phyloP scores from a whole-genome alignment of 2,888 invertebrate genomes.

The Chesias legatella region DNA sequence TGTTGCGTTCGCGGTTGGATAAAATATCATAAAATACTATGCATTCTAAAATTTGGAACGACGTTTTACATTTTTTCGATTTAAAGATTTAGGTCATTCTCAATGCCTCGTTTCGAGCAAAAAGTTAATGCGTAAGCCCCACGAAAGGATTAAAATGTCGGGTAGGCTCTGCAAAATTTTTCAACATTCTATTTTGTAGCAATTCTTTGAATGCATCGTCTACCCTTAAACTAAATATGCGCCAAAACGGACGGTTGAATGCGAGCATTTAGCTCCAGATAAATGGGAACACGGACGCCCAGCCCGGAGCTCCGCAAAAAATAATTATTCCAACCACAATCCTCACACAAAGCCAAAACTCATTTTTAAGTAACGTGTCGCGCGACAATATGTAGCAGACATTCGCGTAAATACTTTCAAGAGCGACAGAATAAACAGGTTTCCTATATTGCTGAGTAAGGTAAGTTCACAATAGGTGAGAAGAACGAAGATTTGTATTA shows the following conservation, averaged over 20 bases:
- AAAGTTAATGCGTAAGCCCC: too few relatives aligned
- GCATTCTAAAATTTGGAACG: too few relatives aligned
- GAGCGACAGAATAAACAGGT: constrained; percentile 20
- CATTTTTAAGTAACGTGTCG: constrained; percentile 47
- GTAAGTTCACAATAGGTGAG: constrained; percentile 19
- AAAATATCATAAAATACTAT: too few relatives aligned
- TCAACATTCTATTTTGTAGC: constrained; percentile 8
- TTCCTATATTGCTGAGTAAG: constrained; percentile 18
- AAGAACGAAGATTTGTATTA: constrained; percentile 13
- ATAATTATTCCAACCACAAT: constrained; percentile 54
- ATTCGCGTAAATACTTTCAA: constrained; percentile 27
- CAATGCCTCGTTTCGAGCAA: too few relatives aligned
- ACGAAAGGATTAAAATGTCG: not conserved
- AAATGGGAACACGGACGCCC: constrained; percentile 49
- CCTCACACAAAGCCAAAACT: constrained; percentile 50
- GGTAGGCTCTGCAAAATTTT: constrained; percentile 2
- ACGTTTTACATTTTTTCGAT: too few relatives aligned
- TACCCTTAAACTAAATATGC: constrained; percentile 41
- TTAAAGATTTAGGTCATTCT: too few relatives aligned
- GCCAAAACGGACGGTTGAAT: constrained; percentile 46
- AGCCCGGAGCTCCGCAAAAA: constrained; percentile 48
- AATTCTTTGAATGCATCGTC: constrained; percentile 16
- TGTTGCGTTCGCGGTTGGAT: too few relatives aligned
- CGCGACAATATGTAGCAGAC: constrained; percentile 41
- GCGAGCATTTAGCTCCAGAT: constrained; percentile 53